phyloP scores from a whole-genome alignment of 2,113 vertebrate genomes.

The Fukomys damarensis region DNA sequence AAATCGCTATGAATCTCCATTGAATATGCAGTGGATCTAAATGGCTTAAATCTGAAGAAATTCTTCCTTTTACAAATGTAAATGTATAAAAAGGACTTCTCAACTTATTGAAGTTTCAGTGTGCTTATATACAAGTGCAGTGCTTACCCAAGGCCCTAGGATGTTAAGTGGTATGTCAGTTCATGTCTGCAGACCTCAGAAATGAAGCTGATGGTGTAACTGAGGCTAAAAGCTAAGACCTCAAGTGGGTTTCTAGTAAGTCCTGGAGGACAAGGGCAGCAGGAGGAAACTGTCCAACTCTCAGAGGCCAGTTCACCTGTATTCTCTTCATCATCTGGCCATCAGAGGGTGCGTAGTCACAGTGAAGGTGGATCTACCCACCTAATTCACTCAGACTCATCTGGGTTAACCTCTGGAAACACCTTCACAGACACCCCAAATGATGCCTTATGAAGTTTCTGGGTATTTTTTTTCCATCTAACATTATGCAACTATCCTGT shows the following conservation, averaged over 20 bases:
- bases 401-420: too few relatives aligned
- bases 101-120: not conserved
- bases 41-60: not conserved
- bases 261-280: not conserved
- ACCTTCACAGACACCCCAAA: not conserved
- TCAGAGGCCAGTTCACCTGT: not conserved
- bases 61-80: not conserved
- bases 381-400: not conserved
- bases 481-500: not conserved
- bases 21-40: not conserved
- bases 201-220: not conserved
- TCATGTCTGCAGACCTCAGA: not conserved
- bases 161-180: not conserved
- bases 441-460: not conserved
- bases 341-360: not conserved
- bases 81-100: not conserved
- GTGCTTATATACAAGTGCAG: not conserved
- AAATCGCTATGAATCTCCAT: not conserved
- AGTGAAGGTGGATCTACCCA: too few relatives aligned
- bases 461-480: not conserved
- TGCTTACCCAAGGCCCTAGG: not conserved
- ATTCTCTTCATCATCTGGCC: too few relatives aligned
- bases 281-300: not conserved
- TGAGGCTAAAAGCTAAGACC: not conserved
- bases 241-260: not conserved